These are phyloP conservation scores for Norana najaformis DNA, from an alignment of 2,888 invertebrate genomes.

Conservation along the genomic window DNA sequence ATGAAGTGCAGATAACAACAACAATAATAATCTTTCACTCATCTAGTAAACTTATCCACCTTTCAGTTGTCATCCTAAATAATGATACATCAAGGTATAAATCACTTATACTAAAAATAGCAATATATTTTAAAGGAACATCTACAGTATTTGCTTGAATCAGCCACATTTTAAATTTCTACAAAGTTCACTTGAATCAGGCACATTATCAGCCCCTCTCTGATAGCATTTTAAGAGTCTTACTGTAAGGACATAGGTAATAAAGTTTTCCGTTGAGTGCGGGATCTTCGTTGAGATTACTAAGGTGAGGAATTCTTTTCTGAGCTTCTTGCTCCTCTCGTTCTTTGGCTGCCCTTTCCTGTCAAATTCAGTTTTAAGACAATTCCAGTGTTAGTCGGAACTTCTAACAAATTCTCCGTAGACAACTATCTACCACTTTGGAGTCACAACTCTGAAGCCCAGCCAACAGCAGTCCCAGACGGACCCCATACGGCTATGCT, in stretches of 20 bases:
- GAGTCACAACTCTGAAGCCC: no score
- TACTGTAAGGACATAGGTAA: conserved; percentile 36
- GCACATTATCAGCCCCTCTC: background rate
- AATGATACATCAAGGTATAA: background rate
- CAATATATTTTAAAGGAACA: background rate
- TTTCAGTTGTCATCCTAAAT: no score
- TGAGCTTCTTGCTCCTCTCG: conserved; percentile 39
- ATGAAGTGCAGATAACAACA: no score
- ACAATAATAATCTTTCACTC: no score
- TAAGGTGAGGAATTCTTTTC: conserved; percentile 45
- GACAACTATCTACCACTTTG: no score
- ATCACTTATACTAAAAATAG: background rate
- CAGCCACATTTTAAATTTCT: background rate
- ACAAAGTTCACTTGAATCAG: background rate
- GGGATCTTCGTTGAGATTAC: conserved; percentile 49
- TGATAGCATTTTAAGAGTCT: background rate
- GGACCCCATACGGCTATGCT: no score
- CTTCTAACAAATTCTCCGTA: background rate
- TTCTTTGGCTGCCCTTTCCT: conserved; percentile 40
- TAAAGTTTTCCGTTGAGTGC: conserved; percentile 46
- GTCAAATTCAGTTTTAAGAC: background rate
- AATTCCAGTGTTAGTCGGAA: background rate
- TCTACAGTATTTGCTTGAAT: background rate
- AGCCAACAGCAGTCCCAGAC: no score
- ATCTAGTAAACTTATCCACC: no score